Evolutionary conservation across 1,140 invertebrate species (phyloP).

Genomic region (Antheraea mylitta): DNA sequence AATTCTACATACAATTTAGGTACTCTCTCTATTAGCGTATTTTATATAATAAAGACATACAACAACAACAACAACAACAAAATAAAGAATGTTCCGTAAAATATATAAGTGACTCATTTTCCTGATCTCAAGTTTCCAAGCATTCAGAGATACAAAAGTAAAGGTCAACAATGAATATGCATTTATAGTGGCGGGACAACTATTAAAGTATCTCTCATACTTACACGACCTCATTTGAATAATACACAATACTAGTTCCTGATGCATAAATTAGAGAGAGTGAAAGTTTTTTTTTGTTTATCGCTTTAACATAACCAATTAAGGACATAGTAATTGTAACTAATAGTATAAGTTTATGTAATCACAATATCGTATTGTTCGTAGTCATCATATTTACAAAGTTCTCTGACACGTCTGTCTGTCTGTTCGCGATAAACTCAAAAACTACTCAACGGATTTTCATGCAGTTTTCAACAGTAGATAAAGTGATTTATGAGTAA

Average conservation of each 20-base stretch:
- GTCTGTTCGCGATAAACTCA: no score
- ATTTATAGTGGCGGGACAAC: not conserved
- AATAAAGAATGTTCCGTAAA: not conserved
- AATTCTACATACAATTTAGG: no score
- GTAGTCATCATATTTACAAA: no score
- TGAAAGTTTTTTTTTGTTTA: slow-evolving; percentile 54
- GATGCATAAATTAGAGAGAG: slow-evolving; percentile 38
- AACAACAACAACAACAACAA: not conserved
- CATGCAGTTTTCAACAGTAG: no score
- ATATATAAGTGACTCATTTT: not conserved
- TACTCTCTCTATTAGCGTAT: not conserved
- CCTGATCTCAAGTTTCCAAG: not conserved
- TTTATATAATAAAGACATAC: not conserved
- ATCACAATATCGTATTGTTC: no score
- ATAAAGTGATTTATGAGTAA: no score
- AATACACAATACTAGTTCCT: slow-evolving; percentile 34
- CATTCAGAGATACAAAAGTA: not conserved
- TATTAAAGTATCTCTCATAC: not conserved
- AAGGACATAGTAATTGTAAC: no score
- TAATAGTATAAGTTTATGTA: no score
- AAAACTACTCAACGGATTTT: no score
- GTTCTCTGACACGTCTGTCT: no score
- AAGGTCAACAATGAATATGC: slow-evolving; percentile 2
- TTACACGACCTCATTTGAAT: not conserved
- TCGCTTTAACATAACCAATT: not conserved